A percentile compares a stretch with the other conserved stretches of the same genome.
Evolutionary conservation across 2,888 invertebrate species (phyloP).

Genomic region (Oscheius onirici): DNA sequence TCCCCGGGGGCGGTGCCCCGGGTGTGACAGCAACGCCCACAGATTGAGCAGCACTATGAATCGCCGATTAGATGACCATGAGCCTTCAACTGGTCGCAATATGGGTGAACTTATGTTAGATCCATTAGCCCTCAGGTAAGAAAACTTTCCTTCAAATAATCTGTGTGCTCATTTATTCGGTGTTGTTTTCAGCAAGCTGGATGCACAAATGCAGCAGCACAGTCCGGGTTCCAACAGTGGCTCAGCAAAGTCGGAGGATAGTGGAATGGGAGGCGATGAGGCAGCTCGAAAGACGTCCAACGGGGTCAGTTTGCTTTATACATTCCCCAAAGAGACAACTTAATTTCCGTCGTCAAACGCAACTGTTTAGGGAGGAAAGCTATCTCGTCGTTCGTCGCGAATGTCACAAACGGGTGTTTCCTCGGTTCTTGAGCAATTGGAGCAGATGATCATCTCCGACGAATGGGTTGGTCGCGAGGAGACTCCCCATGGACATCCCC

Average conservation of each 20-base stretch:
- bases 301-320: conserved; percentile 31
- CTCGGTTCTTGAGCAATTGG: conserved; percentile 59
- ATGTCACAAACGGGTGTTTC: conserved; percentile 45
- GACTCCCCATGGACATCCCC: conserved; percentile 39
- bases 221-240: conserved; percentile 53
- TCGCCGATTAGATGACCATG: conserved; percentile 33
- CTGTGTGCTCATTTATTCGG: neutral
- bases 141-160: too few species aligned
- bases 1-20: conserved; percentile 29
- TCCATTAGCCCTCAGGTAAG: conserved; percentile 11
- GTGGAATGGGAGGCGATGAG: conserved; percentile 53
- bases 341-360: conserved; percentile 14
- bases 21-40: conserved; percentile 26
- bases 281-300: conserved; percentile 36
- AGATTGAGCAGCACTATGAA: conserved; percentile 33
- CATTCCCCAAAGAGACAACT: neutral
- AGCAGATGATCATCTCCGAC: conserved; percentile 65
- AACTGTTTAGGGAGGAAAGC: conserved; percentile 22
- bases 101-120: conserved; percentile 26
- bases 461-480: conserved; percentile 55
- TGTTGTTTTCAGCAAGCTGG: conserved; percentile 29
- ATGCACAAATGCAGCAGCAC: conserved; percentile 44
- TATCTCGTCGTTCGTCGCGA: conserved; percentile 32
- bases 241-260: conserved; percentile 53
- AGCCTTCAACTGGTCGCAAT: conserved; percentile 9